phyloP scores from a whole-genome alignment of 2,113 vertebrate genomes.

The Sinosuthora webbiana region DNA sequence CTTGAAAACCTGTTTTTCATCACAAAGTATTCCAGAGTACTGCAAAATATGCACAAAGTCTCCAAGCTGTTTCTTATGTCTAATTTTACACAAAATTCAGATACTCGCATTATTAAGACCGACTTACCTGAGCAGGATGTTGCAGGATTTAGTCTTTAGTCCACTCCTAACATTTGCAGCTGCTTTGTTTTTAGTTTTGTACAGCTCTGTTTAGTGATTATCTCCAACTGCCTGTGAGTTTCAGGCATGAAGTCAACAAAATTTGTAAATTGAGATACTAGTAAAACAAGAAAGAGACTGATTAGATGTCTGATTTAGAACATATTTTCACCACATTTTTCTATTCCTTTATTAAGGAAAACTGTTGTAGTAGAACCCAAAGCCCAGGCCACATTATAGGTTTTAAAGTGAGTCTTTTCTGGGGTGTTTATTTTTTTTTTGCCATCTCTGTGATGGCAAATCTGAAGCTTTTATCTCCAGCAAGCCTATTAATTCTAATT shows the following conservation, averaged over 20 bases:
- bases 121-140: neutral
- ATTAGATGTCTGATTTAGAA: neutral
- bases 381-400: neutral
- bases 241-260: neutral
- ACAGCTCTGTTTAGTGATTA: neutral
- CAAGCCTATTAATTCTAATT: neutral
- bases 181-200: neutral
- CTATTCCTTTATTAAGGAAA: neutral
- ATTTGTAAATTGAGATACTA: neutral
- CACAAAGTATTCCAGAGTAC: neutral
- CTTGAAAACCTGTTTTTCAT: neutral
- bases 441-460: neutral
- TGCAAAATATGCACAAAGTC: neutral
- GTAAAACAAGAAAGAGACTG: neutral
- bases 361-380: neutral
- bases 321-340: neutral
- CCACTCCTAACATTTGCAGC: neutral
- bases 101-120: neutral
- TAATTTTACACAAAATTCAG: neutral
- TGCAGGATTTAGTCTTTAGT: neutral
- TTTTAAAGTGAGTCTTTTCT: neutral
- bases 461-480: neutral
- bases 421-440: neutral
- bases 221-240: neutral
- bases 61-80: neutral